Percentiles rank a stretch among this genome's conserved stretches.
Evolutionary conservation across 2,797 vertebrate species (phyloP).

Genomic region (Botia kubotai): DNA sequence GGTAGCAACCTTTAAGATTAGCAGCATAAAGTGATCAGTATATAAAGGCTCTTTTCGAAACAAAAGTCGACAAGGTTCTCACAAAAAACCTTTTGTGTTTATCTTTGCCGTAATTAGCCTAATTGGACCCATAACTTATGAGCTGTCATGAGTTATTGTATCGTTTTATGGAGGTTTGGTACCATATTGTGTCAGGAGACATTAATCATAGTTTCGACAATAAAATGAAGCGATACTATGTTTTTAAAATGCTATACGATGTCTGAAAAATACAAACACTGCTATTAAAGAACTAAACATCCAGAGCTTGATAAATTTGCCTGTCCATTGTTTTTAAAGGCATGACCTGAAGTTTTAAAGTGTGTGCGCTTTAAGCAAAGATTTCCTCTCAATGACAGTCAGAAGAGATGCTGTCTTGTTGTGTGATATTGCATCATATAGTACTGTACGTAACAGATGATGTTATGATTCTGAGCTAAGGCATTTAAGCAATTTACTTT

Average conservation of each 20-base stretch:
- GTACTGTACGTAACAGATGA: not conserved
- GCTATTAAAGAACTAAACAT: conserved; percentile 19
- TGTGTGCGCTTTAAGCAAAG: conserved; percentile 16
- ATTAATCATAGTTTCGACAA: conserved; percentile 40
- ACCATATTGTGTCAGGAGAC: not conserved
- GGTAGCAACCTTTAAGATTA: not conserved
- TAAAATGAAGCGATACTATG: conserved; percentile 19
- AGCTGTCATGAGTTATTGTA: conserved; percentile 5
- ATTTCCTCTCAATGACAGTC: conserved; percentile 15
- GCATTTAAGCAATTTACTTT: not conserved
- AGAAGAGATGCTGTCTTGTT: not conserved
- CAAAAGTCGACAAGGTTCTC: not conserved
- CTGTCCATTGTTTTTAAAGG: not conserved
- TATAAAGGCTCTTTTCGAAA: conserved; percentile 13
- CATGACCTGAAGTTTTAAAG: not conserved
- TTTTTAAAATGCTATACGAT: conserved; percentile 1
- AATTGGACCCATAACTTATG: conserved; percentile 16
- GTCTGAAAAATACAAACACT: conserved; percentile 10
- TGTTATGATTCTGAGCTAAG: conserved; percentile 1
- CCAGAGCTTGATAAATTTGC: conserved; percentile 23
- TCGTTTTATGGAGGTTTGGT: conserved; percentile 15
- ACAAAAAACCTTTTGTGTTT: conserved; percentile 2
- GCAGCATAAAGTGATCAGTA: not conserved
- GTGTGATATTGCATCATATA: not conserved
- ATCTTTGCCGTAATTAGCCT: conserved; percentile 19